phyloP scores from a whole-genome alignment of 2,113 vertebrate species.

The Argyrosomus japonicus region DNA sequence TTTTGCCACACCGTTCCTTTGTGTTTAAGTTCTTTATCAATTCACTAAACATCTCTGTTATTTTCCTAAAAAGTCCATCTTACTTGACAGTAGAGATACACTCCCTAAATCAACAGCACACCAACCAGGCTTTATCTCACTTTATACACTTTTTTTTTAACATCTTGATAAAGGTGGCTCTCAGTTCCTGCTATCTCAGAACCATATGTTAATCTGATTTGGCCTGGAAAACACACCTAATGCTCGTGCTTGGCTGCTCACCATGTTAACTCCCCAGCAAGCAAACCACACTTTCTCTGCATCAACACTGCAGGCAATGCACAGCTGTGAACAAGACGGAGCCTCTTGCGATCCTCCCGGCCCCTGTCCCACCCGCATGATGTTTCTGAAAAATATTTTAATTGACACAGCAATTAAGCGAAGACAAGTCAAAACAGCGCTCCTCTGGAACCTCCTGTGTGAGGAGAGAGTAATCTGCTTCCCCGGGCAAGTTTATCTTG shows the following conservation, averaged over 20 bases:
- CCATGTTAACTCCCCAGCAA: conserved; percentile 8
- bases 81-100: background rate
- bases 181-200: conserved; percentile 22
- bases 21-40: background rate
- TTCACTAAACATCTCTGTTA: background rate
- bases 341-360: conserved; percentile 37
- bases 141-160: background rate
- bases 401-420: conserved; percentile 77
- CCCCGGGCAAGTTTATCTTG: conserved; percentile 70
- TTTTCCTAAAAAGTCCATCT: background rate
- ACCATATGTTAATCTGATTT: conserved; percentile 63
- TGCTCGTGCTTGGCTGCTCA: conserved; percentile 19
- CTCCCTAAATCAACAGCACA: background rate
- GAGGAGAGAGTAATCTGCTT: conserved; percentile 65
- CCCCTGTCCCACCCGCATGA: conserved; percentile 41
- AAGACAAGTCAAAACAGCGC: conserved; percentile 77
- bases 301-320: conserved; percentile 49
- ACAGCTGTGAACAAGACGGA: conserved; percentile 60
- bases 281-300: conserved; percentile 19
- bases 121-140: conserved; percentile 5
- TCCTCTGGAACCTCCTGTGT: conserved; percentile 56
- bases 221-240: conserved; percentile 29
- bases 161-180: conserved; percentile 36
- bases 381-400: conserved; percentile 77
- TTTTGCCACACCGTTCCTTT: background rate